Evolutionary conservation across 2,797 vertebrate species (phyloP).

Genomic region (Kryptolebias ocellatus): DNA sequence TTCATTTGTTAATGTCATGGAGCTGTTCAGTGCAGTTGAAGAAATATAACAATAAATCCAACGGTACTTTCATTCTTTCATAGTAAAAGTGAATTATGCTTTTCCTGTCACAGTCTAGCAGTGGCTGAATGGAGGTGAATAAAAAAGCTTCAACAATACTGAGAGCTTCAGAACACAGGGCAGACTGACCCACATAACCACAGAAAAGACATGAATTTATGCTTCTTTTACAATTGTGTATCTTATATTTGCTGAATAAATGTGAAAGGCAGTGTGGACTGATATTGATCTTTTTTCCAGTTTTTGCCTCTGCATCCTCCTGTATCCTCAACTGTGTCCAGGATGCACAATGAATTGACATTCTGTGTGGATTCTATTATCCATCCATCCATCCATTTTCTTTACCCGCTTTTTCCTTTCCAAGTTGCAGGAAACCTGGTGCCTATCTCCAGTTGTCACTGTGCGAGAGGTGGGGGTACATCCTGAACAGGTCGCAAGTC

Average conservation of each 20-base stretch:
- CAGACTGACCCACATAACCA: slow-evolving; percentile 44
- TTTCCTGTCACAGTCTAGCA: slow-evolving; percentile 32
- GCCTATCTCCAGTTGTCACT: no score
- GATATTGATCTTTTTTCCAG: slow-evolving; percentile 31
- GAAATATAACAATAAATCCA: slow-evolving; percentile 26
- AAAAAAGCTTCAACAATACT: slow-evolving; percentile 30
- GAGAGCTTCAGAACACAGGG: slow-evolving; percentile 45
- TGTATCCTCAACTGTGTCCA: slow-evolving; percentile 40
- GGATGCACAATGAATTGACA: slow-evolving; percentile 39
- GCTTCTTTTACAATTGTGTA: slow-evolving; percentile 40
- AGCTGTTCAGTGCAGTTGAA: slow-evolving; percentile 21
- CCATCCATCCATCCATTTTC: no score
- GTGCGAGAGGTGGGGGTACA: no score
- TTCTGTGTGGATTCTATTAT: not conserved
- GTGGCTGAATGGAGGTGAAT: slow-evolving; percentile 42
- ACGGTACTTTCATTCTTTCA: slow-evolving; percentile 31
- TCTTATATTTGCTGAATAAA: slow-evolving; percentile 43
- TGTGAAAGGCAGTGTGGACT: slow-evolving; percentile 26
- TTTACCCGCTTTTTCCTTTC: no score
- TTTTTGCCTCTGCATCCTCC: slow-evolving; percentile 29
- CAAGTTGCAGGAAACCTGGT: no score
- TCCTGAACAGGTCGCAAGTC: no score
- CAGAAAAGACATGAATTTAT: slow-evolving; percentile 44
- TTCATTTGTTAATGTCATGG: slow-evolving; percentile 26
- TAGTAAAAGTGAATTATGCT: slow-evolving; percentile 45